Conservation (phyloP, 2,113 vertebrate species). For the Sinocyclocheilus grahami region DNA sequence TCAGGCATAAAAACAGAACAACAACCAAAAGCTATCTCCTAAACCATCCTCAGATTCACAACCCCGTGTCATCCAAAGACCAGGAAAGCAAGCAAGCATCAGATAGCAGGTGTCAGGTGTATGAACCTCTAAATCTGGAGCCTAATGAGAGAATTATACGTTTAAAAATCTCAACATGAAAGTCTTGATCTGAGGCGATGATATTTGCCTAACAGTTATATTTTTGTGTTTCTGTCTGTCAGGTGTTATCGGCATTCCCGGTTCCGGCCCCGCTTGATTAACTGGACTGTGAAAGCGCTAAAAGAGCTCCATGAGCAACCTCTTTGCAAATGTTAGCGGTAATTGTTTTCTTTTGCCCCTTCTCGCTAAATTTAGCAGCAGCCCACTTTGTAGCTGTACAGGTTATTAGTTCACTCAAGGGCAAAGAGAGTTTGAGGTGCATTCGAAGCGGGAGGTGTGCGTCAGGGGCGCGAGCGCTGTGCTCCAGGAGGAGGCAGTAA, state of each 20-base stretch:
- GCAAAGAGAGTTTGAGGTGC: not conserved
- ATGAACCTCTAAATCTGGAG: conserved; percentile 9
- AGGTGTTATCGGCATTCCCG: not conserved
- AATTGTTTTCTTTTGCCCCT: conserved; percentile 5
- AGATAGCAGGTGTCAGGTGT: conserved; percentile 61
- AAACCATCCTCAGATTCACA: not conserved
- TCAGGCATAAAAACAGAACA: too few species aligned
- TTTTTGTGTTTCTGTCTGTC: not conserved
- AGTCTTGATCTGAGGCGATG: not conserved
- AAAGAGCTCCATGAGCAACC: conserved; percentile 22
- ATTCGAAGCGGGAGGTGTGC: not conserved
- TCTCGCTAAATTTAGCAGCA: conserved; percentile 39
- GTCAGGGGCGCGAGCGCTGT: conserved; percentile 11
- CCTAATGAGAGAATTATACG: not conserved
- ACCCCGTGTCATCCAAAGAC: conserved; percentile 46
- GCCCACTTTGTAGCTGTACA: not conserved
- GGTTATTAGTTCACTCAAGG: conserved; percentile 30
- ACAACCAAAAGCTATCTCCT: not conserved
- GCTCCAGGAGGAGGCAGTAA: conserved; percentile 34
- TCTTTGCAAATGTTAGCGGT: conserved; percentile 13
- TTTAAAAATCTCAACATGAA: not conserved
- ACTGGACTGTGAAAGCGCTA: conserved; percentile 3
- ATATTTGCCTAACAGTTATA: not conserved
- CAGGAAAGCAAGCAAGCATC: conserved; percentile 53
- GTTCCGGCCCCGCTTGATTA: conserved; percentile 9